Percentiles rank a stretch among this genome's conserved stretches.
These are phyloP conservation scores for Ceratina japonica DNA, from an alignment of 1,140 invertebrate genomes.

Conservation along the genomic window DNA sequence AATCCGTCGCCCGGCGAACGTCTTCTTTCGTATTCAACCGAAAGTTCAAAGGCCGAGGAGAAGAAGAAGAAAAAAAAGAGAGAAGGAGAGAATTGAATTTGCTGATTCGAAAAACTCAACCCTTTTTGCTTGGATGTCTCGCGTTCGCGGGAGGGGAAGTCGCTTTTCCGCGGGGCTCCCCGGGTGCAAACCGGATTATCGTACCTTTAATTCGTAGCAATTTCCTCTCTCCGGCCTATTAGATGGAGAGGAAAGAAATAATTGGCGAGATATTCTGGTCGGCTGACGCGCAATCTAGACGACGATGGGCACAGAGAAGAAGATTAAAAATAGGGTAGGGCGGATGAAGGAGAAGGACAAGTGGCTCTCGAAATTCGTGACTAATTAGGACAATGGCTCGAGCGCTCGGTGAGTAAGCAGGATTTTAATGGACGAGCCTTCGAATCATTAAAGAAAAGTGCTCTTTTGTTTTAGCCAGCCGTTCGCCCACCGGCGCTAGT, in stretches of 20 bases:
- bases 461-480: slow-evolving; percentile 38
- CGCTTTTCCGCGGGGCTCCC: background rate
- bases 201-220: slow-evolving; percentile 40
- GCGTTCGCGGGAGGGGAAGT: background rate
- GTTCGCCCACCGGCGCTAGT: background rate
- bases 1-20: background rate
- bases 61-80: background rate
- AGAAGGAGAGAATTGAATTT: background rate
- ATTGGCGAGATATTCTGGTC: slow-evolving; percentile 26
- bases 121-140: too few species aligned
- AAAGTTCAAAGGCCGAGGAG: background rate
- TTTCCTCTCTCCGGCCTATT: slow-evolving; percentile 12
- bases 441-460: slow-evolving; percentile 52
- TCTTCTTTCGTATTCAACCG: background rate
- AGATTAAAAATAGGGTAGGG: slow-evolving; percentile 33
- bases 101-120: too few species aligned
- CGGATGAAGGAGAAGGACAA: slow-evolving; percentile 12
- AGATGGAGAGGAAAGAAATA: slow-evolving; percentile 37
- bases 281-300: background rate
- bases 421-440: slow-evolving; percentile 58
- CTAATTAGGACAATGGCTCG: slow-evolving; percentile 62
- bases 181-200: slow-evolving; percentile 24
- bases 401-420: slow-evolving; percentile 55
- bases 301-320: background rate
- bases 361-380: slow-evolving; percentile 53